phyloP scores from a whole-genome alignment of 2,888 invertebrate genomes.

The Ectropis crepuscularia region DNA sequence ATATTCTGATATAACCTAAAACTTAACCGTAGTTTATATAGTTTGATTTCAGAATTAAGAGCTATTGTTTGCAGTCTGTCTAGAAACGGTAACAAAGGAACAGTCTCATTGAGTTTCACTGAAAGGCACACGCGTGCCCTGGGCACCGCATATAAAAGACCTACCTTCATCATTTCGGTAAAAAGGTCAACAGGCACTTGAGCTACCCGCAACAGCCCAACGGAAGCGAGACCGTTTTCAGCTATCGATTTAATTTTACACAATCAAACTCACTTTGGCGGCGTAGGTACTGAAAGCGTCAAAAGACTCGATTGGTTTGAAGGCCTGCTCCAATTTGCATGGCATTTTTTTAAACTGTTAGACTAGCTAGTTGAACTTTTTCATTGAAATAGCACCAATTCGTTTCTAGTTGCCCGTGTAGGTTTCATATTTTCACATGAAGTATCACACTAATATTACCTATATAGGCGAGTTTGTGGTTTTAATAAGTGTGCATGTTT shows the following conservation, averaged over 20 bases:
- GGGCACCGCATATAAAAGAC: constrained; percentile 22
- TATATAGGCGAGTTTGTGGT: no score
- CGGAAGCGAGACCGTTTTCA: constrained; percentile 39
- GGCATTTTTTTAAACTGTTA: constrained; percentile 1
- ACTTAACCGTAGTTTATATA: not conserved
- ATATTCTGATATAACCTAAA: not conserved
- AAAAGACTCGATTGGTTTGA: constrained; percentile 27
- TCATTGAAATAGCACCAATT: no score
- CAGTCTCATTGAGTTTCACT: constrained; percentile 12
- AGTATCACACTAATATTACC: no score
- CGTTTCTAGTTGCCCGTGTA: no score
- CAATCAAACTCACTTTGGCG: constrained; percentile 36
- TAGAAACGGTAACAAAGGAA: constrained; percentile 18
- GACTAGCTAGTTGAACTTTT: not conserved
- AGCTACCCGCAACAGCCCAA: constrained; percentile 31
- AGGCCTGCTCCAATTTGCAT: constrained; percentile 29
- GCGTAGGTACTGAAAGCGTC: constrained; percentile 31
- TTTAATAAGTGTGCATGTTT: no score
- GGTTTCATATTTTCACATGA: no score
- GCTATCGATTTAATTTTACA: constrained; percentile 43
- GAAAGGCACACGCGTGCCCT: constrained; percentile 14
- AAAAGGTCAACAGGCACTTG: constrained; percentile 43
- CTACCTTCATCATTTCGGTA: constrained; percentile 30
- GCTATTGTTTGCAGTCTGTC: not conserved
- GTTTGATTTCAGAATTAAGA: constrained; percentile 1